A percentile compares a stretch with the other conserved stretches of the same genome.
phyloP scores from a whole-genome alignment of 2,797 vertebrate species.

The Petrocephalus schoutedeni region DNA sequence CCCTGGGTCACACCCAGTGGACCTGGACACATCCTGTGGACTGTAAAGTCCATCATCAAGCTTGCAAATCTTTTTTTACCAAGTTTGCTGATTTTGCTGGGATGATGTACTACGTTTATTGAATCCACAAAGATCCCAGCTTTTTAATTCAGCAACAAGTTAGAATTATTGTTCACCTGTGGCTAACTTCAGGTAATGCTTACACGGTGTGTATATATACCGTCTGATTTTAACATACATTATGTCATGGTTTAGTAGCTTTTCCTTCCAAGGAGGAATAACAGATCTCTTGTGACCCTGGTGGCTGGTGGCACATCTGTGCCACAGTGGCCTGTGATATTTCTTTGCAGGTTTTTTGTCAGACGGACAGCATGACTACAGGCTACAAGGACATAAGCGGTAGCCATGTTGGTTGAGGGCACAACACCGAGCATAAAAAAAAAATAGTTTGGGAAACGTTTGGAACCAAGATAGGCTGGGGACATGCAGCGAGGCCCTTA shows the following conservation, averaged over 20 bases:
- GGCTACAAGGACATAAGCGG: background rate
- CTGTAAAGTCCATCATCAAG: background rate
- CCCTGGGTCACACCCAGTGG: background rate
- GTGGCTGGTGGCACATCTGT: background rate
- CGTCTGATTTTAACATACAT: background rate
- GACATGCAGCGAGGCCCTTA: slow-evolving; percentile 53
- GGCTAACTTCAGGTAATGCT: background rate
- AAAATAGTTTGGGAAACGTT: background rate
- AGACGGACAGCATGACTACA: background rate
- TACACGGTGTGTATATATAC: background rate
- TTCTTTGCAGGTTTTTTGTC: background rate
- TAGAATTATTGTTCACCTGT: background rate
- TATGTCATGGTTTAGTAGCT: background rate
- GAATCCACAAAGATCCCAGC: background rate
- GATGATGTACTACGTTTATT: background rate
- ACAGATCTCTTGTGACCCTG: background rate
- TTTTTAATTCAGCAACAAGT: background rate
- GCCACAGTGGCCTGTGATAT: background rate
- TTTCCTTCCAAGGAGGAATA: background rate
- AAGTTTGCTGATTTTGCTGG: background rate
- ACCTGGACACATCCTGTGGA: background rate
- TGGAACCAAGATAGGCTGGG: slow-evolving; percentile 34
- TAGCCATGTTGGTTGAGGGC: background rate
- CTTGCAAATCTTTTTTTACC: slow-evolving; percentile 18
- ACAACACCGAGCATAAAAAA: background rate